Conservation (phyloP, 2,113 vertebrate genomes). For the Mustela nigripes region DNA sequence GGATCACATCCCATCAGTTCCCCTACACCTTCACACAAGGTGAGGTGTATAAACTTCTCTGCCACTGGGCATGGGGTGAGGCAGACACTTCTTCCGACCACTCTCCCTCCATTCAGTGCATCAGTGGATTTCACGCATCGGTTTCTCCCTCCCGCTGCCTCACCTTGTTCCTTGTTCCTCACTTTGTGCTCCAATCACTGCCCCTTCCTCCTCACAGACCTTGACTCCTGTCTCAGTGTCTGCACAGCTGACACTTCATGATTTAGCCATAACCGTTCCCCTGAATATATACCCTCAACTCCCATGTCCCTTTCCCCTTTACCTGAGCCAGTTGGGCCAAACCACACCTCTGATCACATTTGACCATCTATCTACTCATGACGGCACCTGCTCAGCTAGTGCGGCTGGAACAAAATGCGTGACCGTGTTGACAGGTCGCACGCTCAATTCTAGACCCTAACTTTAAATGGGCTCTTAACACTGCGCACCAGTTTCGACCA, state of each 20-base stretch:
- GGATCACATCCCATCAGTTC: fast-evolving
- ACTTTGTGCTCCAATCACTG: fast-evolving
- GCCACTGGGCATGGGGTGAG: background rate
- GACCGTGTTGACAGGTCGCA: fast-evolving
- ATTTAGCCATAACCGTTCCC: background rate
- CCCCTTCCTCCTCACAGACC: background rate
- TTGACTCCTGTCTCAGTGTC: background rate
- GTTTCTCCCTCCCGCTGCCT: fast-evolving
- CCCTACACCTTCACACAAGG: no score
- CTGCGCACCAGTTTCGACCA: background rate
- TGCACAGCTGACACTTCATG: fast-evolving
- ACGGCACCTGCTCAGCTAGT: background rate
- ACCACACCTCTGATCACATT: fast-evolving
- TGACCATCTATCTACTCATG: fast-evolving
- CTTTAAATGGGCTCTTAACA: background rate
- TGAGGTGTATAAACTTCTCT: fast-evolving
- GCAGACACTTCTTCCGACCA: fast-evolving
- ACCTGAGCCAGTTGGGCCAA: background rate
- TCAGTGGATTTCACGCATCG: fast-evolving
- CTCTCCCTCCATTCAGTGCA: fast-evolving
- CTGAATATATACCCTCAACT: no score
- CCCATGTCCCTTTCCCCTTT: background rate
- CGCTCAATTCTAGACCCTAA: background rate
- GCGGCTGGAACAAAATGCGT: background rate
- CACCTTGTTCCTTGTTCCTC: background rate